Conservation (phyloP, 2,797 vertebrate genomes). For the Anguilla megastoma region DNA sequence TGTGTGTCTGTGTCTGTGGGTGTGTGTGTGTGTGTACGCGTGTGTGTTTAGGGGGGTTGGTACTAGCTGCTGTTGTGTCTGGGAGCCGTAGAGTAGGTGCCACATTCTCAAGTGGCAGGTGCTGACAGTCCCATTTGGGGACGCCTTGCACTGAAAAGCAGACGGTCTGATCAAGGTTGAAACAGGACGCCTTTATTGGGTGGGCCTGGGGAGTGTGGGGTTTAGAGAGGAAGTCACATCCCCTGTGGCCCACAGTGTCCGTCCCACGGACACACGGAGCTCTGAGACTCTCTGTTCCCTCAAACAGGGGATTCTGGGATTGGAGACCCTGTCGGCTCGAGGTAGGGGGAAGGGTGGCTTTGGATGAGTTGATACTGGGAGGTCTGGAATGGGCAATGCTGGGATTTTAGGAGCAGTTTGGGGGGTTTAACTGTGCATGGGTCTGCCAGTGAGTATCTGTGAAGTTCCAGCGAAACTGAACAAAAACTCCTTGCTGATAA, state of each 20-base stretch:
- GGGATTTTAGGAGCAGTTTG: background rate
- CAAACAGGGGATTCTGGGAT: background rate
- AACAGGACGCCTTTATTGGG: conserved; percentile 37
- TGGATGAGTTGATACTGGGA: background rate
- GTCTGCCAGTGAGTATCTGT: background rate
- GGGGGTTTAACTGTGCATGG: background rate
- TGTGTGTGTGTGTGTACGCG: background rate
- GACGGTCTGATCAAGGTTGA: conserved; percentile 60
- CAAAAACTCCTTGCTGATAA: background rate
- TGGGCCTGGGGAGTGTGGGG: background rate
- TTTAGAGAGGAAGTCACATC: background rate
- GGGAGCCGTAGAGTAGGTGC: conserved; percentile 72
- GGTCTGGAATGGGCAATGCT: background rate
- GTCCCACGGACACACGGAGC: background rate
- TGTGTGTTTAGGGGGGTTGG: conserved; percentile 10
- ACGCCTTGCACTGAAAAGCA: conserved; percentile 60
- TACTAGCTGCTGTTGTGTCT: conserved; percentile 54
- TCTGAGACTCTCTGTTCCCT: background rate
- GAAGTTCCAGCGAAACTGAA: background rate
- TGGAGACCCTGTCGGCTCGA: background rate
- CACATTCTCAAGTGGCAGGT: conserved; percentile 76
- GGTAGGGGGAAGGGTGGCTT: background rate
- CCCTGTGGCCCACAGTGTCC: background rate
- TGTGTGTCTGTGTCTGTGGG: background rate
- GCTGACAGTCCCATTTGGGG: conserved; percentile 70